A percentile compares a stretch with the other conserved stretches of the same genome.
Evolutionary conservation across 1,140 invertebrate genomes (phyloP).

Genomic region (Mycetomoellerius zeteki): DNA sequence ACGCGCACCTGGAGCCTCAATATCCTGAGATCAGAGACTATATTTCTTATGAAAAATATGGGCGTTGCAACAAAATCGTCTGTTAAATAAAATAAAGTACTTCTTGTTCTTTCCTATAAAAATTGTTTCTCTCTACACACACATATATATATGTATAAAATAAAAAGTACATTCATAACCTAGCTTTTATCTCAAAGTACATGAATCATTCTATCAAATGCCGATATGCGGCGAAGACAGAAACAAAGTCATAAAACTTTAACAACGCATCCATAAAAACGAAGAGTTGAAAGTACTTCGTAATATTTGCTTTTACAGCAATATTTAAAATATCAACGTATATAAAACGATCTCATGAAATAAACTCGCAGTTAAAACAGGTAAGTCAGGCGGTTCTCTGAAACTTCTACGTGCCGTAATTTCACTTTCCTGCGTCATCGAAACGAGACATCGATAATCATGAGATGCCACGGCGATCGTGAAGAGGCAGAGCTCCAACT

Average conservation of each 20-base stretch:
- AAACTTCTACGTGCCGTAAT: slow-evolving; percentile 38
- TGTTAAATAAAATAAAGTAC: slow-evolving; percentile 5
- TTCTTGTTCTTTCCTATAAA: not conserved
- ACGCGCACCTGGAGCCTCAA: slow-evolving; percentile 38
- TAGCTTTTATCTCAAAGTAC: not conserved
- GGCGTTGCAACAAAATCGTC: not conserved
- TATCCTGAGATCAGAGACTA: not conserved
- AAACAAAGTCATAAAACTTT: slow-evolving; percentile 3
- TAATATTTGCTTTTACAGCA: not conserved
- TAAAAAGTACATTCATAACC: not conserved
- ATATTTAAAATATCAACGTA: not conserved
- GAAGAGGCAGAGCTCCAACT: slow-evolving; percentile 22
- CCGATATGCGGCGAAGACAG: not conserved
- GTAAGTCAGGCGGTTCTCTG: not conserved
- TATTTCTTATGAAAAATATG: not conserved
- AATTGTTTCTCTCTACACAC: not conserved
- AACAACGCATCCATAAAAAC: slow-evolving; percentile 14
- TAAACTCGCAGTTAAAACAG: slow-evolving; percentile 15
- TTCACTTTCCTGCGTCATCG: slow-evolving; percentile 47
- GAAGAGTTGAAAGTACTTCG: not conserved
- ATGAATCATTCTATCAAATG: slow-evolving; percentile 10
- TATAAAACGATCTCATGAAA: not conserved
- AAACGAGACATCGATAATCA: slow-evolving; percentile 22
- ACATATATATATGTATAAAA: not conserved
- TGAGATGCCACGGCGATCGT: slow-evolving; percentile 12